Conservation (phyloP, 2,888 invertebrate species). For the Pterostichus niger region DNA sequence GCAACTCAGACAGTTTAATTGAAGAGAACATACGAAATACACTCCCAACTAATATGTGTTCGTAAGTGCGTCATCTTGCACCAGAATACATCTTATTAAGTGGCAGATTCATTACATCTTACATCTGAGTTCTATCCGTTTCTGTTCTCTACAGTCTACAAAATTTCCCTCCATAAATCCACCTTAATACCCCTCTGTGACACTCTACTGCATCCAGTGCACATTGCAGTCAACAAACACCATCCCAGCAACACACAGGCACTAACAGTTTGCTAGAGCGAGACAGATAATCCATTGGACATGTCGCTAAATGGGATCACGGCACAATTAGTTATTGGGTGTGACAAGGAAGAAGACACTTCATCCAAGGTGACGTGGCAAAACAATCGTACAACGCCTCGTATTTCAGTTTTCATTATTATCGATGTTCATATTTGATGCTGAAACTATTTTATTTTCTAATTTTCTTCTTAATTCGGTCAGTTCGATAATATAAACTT, state of each 20-base stretch:
- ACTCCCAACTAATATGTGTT: not conserved
- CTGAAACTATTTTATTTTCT: no score
- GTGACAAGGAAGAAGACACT: constrained; percentile 3
- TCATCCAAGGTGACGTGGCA: not conserved
- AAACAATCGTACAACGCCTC: constrained; percentile 3
- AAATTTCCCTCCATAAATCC: constrained; percentile 23
- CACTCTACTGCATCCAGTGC: constrained; percentile 12
- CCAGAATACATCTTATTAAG: constrained; percentile 18
- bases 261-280: not conserved
- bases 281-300: not conserved
- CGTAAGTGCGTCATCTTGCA: not conserved
- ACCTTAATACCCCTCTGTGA: constrained; percentile 28
- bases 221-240: constrained; percentile 20
- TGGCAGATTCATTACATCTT: constrained; percentile 15
- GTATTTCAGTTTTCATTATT: not conserved
- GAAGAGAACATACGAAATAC: no score
- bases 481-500: no score
- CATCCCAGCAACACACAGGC: not conserved
- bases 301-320: constrained; percentile 9
- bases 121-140: not conserved
- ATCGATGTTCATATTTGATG: not conserved
- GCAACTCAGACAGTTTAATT: no score
- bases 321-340: not conserved
- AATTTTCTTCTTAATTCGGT: no score
- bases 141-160: constrained; percentile 13